Percentiles rank a stretch among this genome's conserved stretches.
phyloP scores from a whole-genome alignment of 2,888 invertebrate genomes.

The Unio pictorum region DNA sequence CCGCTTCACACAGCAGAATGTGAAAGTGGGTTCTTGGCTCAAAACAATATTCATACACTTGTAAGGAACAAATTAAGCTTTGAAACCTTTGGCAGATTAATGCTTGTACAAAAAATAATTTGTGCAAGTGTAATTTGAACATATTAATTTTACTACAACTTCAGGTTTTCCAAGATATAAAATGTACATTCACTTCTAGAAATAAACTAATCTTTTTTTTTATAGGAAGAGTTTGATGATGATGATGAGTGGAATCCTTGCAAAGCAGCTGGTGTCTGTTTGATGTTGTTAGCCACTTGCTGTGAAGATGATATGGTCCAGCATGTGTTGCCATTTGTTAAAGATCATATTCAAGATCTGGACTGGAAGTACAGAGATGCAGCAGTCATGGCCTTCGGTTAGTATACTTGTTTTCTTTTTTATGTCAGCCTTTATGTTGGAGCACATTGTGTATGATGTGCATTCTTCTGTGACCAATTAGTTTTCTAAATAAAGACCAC shows the following conservation, averaged over 20 bases:
- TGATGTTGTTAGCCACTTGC: conserved; percentile 97
- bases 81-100: no score
- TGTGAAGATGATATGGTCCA: conserved; percentile 98
- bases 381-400: conserved; percentile 97
- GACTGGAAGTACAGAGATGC: conserved; percentile 94
- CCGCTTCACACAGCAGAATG: no score
- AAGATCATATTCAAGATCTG: conserved; percentile 91
- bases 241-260: conserved; percentile 99
- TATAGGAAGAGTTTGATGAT: conserved; percentile 87
- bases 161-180: neutral
- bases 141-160: no score
- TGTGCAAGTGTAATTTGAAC: no score
- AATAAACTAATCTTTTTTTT: conserved; percentile 2
- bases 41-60: no score
- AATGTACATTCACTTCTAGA: neutral
- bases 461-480: no score
- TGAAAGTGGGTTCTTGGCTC: no score
- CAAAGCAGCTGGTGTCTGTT: conserved; percentile 98
- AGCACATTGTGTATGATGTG: no score
- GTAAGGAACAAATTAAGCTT: no score
- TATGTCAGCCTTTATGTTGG: no score
- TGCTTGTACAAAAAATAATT: no score
- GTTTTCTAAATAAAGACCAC: no score
- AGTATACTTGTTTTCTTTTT: conserved; percentile 4
- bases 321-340: conserved; percentile 95